Conservation (phyloP, 2,113 vertebrate species). For the Penelope pileata region DNA sequence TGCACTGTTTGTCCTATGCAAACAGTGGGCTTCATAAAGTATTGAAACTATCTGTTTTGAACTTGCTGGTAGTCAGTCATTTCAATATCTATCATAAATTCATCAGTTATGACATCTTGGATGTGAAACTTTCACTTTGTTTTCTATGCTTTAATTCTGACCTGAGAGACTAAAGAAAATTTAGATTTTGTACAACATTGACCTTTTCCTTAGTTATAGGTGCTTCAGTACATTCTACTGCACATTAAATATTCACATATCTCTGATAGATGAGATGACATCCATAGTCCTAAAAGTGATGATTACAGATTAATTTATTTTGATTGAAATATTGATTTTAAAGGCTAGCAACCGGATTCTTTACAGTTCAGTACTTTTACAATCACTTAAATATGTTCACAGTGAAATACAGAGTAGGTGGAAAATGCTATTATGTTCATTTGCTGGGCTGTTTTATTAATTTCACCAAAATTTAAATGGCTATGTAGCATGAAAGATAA, state of each 20-base stretch:
- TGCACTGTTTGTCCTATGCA: neutral
- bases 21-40: neutral
- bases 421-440: neutral
- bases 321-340: slow-evolving; percentile 4
- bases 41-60: neutral
- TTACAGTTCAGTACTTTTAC: neutral
- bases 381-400: neutral
- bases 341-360: neutral
- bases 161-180: neutral
- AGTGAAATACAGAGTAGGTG: neutral
- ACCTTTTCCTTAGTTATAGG: slow-evolving; percentile 21
- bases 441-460: neutral
- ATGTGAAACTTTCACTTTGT: neutral
- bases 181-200: neutral
- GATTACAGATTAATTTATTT: neutral
- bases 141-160: slow-evolving; percentile 17
- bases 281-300: neutral
- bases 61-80: neutral
- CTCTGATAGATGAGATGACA: neutral
- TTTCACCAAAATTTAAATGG: neutral
- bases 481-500: neutral
- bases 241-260: neutral
- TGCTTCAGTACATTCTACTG: neutral
- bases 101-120: neutral
- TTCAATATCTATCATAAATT: neutral